phyloP scores from a whole-genome alignment of 2,797 vertebrate species.

The Schizopygopsis malacanthus region DNA sequence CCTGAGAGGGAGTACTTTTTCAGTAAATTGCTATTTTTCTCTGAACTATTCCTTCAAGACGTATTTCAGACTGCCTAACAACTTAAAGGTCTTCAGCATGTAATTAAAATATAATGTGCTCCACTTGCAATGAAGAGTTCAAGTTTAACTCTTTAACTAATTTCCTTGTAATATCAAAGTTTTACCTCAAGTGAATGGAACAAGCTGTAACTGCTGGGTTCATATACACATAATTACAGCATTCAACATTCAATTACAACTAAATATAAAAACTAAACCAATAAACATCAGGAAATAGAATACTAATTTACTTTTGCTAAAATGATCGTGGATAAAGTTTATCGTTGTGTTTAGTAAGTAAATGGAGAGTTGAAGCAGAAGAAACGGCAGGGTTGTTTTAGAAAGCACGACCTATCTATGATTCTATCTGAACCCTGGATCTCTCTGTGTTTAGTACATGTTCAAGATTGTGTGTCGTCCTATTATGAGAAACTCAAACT shows the following conservation, averaged over 20 bases:
- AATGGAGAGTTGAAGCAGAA: neutral
- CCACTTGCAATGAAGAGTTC: slow-evolving; percentile 53
- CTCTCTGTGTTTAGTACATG: slow-evolving; percentile 7
- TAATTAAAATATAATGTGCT: slow-evolving; percentile 37
- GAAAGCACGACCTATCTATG: neutral
- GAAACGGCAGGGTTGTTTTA: neutral
- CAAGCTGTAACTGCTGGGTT: slow-evolving; percentile 55
- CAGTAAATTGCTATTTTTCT: neutral
- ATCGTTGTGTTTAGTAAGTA: neutral
- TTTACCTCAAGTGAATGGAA: slow-evolving; percentile 51
- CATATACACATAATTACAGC: slow-evolving; percentile 58
- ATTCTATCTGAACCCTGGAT: neutral
- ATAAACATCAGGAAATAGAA: neutral
- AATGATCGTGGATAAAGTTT: neutral
- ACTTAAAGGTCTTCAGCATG: neutral
- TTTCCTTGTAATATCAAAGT: slow-evolving; percentile 60
- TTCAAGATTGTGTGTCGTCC: slow-evolving; percentile 8
- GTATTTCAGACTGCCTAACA: neutral
- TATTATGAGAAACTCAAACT: slow-evolving; percentile 5
- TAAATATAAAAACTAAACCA: neutral
- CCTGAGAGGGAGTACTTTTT: neutral
- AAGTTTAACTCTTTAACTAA: slow-evolving; percentile 43
- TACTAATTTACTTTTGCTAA: neutral
- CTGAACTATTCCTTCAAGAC: neutral
- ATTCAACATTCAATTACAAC: slow-evolving; percentile 28